Conservation (phyloP, 2,113 vertebrate genomes). For the Lasiurus cinereus region DNA sequence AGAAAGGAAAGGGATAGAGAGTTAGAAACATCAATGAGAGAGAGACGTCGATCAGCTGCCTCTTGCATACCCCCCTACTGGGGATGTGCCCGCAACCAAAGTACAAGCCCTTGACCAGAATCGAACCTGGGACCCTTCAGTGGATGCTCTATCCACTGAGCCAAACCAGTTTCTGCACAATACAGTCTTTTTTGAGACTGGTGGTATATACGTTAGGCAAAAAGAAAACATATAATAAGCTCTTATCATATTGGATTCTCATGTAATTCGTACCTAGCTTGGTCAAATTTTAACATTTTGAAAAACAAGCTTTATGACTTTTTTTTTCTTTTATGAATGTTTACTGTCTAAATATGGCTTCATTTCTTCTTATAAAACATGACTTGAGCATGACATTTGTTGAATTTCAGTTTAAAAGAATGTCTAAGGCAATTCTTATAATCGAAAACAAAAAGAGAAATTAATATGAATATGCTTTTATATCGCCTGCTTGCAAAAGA, state of each 20-base stretch:
- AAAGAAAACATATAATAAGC: not conserved
- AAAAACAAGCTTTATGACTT: not conserved
- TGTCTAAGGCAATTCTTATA: constrained; percentile 89
- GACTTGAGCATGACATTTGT: constrained; percentile 79
- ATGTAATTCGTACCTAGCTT: not conserved
- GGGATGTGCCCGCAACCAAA: too few relatives aligned
- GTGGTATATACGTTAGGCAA: not conserved
- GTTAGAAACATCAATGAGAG: too few relatives aligned
- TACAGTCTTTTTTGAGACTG: not conserved
- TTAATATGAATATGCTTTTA: constrained; percentile 87
- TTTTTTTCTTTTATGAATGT: constrained; percentile 45
- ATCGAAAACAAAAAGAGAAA: constrained; percentile 92
- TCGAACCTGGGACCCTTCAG: too few relatives aligned
- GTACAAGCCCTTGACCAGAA: too few relatives aligned
- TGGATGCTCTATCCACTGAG: too few relatives aligned
- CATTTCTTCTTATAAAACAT: constrained; percentile 81
- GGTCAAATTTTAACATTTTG: not conserved
- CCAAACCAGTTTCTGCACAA: too few relatives aligned
- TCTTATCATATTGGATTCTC: not conserved
- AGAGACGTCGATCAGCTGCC: too few relatives aligned
- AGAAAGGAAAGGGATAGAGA: too few relatives aligned
- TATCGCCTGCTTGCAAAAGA: constrained; percentile 85
- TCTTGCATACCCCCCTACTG: too few relatives aligned
- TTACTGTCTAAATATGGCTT: constrained; percentile 83
- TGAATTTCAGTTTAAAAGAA: constrained; percentile 87